Percentiles rank a stretch among this genome's conserved stretches.
Evolutionary conservation across 2,888 invertebrate species (phyloP).

Genomic region (Auanema sp.): DNA sequence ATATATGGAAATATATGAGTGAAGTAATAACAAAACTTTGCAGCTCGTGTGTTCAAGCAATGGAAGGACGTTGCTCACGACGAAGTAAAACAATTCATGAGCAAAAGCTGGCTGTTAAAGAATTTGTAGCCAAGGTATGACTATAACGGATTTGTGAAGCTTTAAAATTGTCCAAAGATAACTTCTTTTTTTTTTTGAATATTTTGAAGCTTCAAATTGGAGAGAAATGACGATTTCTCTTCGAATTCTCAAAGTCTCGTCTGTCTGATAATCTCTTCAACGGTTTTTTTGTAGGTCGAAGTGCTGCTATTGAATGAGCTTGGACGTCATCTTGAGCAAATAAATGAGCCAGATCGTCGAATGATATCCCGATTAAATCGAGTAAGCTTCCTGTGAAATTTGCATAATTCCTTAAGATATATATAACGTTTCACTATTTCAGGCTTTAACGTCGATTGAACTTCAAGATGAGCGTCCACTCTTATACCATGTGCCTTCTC

Average conservation of each 20-base stretch:
- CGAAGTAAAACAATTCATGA: constrained; percentile 45
- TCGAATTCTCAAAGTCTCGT: neutral
- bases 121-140: constrained; percentile 42
- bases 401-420: neutral
- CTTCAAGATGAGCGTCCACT: constrained; percentile 36
- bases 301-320: constrained; percentile 46
- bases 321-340: constrained; percentile 36
- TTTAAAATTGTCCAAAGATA: neutral
- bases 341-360: constrained; percentile 45
- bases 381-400: constrained; percentile 12
- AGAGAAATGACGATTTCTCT: neutral
- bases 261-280: neutral
- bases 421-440: neutral
- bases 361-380: constrained; percentile 42
- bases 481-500: constrained; percentile 49
- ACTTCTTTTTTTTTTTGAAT: neutral
- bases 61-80: constrained; percentile 47
- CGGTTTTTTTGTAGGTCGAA: constrained; percentile 27
- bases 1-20: neutral
- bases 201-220: no score
- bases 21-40: constrained; percentile 4
- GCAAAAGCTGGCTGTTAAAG: constrained; percentile 47
- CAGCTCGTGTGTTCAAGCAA: constrained; percentile 40
- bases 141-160: neutral
- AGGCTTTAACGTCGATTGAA: constrained; percentile 34